Conservation (phyloP, 2,888 invertebrate genomes). For the Agrochola lota region DNA sequence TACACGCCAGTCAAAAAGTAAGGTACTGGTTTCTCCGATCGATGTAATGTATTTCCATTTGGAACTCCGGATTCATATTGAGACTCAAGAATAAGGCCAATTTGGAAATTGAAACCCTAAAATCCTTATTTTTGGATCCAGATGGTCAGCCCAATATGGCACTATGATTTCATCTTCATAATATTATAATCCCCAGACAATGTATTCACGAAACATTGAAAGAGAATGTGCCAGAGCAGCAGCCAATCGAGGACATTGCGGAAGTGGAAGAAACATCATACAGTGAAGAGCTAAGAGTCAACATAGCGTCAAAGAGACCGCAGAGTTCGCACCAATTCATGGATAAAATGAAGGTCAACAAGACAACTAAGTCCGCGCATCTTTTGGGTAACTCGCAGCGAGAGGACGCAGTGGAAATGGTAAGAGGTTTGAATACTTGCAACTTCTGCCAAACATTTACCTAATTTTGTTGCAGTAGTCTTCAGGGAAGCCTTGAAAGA, state of each 20-base stretch:
- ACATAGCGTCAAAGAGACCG: conserved; percentile 81
- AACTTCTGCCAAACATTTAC: neutral
- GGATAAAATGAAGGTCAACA: conserved; percentile 76
- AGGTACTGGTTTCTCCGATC: neutral
- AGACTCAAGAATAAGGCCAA: neutral
- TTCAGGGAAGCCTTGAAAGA: neutral
- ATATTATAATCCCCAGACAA: conserved; percentile 64
- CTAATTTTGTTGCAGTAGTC: neutral
- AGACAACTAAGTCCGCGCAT: conserved; percentile 86
- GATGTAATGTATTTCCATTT: neutral
- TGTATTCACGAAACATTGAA: conserved; percentile 65
- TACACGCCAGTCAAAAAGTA: neutral
- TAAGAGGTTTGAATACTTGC: conserved; percentile 52
- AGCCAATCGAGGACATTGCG: conserved; percentile 61
- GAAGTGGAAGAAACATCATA: conserved; percentile 69
- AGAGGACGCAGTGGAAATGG: conserved; percentile 73
- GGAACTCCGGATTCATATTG: neutral
- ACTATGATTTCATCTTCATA: neutral
- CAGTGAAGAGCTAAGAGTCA: conserved; percentile 69
- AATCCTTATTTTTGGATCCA: neutral
- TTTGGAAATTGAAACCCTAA: neutral
- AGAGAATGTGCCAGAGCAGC: conserved; percentile 51
- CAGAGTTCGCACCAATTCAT: conserved; percentile 80
- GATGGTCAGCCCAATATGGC: neutral
- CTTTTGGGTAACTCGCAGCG: conserved; percentile 77